Evolutionary conservation across 1,140 invertebrate genomes (phyloP).

Genomic region (Apis laboriosa): DNA sequence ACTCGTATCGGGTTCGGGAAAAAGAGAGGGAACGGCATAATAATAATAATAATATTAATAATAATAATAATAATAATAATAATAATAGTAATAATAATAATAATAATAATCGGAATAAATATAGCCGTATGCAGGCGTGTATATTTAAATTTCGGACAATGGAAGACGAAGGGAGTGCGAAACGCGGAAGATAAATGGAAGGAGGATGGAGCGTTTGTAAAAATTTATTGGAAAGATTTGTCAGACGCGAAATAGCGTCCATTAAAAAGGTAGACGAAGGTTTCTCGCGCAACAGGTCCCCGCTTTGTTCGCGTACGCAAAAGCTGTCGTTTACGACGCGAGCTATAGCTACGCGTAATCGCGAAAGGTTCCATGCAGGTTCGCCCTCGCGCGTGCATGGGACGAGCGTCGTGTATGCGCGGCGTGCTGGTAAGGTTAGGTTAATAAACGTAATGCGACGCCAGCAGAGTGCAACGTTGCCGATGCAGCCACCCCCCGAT

Average conservation of each 20-base stretch:
- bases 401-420: not conserved
- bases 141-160: not conserved
- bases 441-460: constrained; percentile 68
- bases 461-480: constrained; percentile 58
- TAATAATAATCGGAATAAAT: too few species aligned
- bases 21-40: not conserved
- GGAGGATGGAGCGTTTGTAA: not conserved
- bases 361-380: constrained; percentile 56
- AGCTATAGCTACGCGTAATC: constrained; percentile 55
- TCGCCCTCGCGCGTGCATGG: constrained; percentile 36
- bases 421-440: constrained; percentile 50
- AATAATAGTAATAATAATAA: too few species aligned
- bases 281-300: constrained; percentile 51
- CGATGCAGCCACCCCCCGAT: constrained; percentile 63
- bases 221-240: constrained; percentile 25
- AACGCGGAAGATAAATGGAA: not conserved
- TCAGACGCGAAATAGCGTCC: constrained; percentile 23
- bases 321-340: constrained; percentile 57
- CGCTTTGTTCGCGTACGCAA: constrained; percentile 51
- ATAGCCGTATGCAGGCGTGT: not conserved
- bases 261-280: constrained; percentile 54
- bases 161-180: not conserved
- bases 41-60: too few species aligned
- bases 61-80: too few species aligned
- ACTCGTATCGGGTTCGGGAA: too few species aligned